A percentile compares a stretch with the other conserved stretches of the same genome.
Conservation (phyloP, 2,113 vertebrate genomes). For the Lepidothrix coronata region DNA sequence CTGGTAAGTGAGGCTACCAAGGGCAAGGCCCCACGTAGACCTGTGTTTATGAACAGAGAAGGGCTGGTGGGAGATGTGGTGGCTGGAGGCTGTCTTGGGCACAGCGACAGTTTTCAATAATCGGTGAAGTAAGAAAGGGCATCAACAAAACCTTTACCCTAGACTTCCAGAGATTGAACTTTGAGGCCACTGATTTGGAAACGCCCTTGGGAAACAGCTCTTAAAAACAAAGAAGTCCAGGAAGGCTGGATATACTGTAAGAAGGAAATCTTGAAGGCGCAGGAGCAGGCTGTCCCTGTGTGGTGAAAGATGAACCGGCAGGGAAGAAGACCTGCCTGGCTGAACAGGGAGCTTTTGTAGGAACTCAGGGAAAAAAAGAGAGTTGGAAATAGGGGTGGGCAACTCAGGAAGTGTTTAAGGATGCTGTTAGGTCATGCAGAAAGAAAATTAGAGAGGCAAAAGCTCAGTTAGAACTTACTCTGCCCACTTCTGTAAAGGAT, state of each 20-base stretch:
- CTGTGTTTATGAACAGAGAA: not conserved
- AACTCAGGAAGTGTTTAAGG: not conserved
- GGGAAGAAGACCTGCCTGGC: not conserved
- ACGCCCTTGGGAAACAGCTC: not conserved
- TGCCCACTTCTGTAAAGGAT: not conserved
- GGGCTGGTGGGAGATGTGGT: not conserved
- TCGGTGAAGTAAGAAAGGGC: not conserved
- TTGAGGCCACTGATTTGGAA: not conserved
- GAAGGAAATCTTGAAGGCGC: not conserved
- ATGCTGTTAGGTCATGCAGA: not conserved
- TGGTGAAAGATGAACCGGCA: not conserved
- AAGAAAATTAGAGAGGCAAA: not conserved
- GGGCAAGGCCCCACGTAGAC: too few relatives aligned
- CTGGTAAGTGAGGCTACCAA: not conserved
- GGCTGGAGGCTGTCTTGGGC: not conserved
- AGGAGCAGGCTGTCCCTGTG: rapidly evolving
- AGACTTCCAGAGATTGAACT: rapidly evolving
- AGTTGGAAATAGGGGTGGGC: not conserved
- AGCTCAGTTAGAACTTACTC: not conserved
- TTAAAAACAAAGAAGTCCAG: not conserved
- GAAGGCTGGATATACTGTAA: not conserved
- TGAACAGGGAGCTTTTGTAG: not conserved
- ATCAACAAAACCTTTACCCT: not conserved
- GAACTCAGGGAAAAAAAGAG: not conserved
- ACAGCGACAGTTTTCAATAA: not conserved